Percentiles rank a stretch among this genome's conserved stretches.
phyloP scores from a whole-genome alignment of 2,888 invertebrate species.

The Leptinotarsa rubiginosa region DNA sequence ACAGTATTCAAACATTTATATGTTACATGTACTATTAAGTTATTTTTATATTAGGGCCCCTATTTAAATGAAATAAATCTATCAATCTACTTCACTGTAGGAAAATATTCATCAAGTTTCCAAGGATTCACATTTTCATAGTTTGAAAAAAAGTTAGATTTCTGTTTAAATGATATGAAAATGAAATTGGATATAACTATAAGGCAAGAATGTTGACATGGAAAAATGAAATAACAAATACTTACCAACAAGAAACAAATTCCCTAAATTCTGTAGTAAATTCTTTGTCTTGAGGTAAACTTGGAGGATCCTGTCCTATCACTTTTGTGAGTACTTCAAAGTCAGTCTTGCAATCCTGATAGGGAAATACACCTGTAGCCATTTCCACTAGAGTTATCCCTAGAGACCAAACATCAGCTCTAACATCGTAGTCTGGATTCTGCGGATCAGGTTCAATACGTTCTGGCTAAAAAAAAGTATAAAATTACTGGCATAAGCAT shows the following conservation, averaged over 20 bases:
- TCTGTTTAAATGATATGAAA: too few species aligned
- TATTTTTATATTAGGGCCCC: too few species aligned
- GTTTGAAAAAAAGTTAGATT: too few species aligned
- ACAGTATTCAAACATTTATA: too few species aligned
- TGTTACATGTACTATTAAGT: too few species aligned
- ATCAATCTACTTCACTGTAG: too few species aligned
- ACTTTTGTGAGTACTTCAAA: conserved; percentile 96
- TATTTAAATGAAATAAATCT: too few species aligned
- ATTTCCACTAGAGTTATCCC: conserved; percentile 97
- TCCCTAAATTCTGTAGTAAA: conserved; percentile 89
- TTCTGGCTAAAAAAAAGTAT: conserved; percentile 82
- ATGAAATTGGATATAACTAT: too few species aligned
- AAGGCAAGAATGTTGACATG: too few species aligned
- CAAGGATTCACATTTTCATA: too few species aligned
- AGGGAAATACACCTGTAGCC: conserved; percentile 96
- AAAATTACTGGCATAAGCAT: background rate
- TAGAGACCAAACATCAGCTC: conserved; percentile 99
- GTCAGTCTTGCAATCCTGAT: conserved; percentile 94
- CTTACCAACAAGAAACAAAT: conserved; percentile 92
- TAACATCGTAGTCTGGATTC: conserved; percentile 96
- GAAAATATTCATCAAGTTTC: too few species aligned
- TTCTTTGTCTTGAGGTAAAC: conserved; percentile 79
- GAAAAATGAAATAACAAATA: background rate
- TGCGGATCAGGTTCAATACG: conserved; percentile 94
- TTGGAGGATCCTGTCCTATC: conserved; percentile 89